These are phyloP conservation scores for Sycophila sp. DNA, from an alignment of 1,140 invertebrate genomes.

Conservation along the genomic window DNA sequence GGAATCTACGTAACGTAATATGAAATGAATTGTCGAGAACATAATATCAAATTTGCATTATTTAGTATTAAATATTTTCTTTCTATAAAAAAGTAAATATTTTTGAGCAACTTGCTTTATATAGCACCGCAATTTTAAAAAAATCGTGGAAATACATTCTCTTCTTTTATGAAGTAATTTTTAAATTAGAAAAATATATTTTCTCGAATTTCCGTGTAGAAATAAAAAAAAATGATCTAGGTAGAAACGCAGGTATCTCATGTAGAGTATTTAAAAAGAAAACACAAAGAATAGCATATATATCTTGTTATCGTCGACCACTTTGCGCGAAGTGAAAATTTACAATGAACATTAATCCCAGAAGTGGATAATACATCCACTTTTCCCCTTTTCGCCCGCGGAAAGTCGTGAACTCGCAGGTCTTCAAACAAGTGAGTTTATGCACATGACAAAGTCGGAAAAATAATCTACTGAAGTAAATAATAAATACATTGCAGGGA, in stretches of 20 bases:
- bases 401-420: not conserved
- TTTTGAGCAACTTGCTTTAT: no score
- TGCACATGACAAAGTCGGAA: not conserved
- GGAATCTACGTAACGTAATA: no score
- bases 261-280: not conserved
- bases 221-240: not conserved
- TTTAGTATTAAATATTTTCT: no score
- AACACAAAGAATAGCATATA: not conserved
- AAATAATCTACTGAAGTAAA: not conserved
- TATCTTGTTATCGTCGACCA: constrained; percentile 1
- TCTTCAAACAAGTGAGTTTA: not conserved
- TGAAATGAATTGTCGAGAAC: no score
- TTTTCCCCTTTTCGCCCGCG: constrained; percentile 8
- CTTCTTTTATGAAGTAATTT: no score
- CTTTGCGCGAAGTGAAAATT: not conserved
- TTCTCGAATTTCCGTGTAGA: not conserved
- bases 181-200: no score
- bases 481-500: not conserved
- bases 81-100: no score
- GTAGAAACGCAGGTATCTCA: constrained; percentile 24
- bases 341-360: not conserved
- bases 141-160: no score
- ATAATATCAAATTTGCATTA: no score
- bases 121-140: no score
- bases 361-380: not conserved